These are phyloP conservation scores for Podotricha telesiphe DNA, from an alignment of 2,888 invertebrate species.

Conservation along the genomic window DNA sequence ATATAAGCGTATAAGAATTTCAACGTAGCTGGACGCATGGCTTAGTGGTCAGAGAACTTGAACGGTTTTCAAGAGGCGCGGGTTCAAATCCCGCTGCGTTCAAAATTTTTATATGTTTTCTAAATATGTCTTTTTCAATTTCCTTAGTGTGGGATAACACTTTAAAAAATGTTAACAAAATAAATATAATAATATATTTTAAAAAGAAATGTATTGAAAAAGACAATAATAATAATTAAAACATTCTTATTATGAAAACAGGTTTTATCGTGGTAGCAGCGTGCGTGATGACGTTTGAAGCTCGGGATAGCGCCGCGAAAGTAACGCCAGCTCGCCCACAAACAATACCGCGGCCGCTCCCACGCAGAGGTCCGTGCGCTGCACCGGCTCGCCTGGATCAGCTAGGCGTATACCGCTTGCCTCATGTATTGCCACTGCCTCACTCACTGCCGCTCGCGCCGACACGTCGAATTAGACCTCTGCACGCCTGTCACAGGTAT, in stretches of 20 bases:
- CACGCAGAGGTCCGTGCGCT: slow-evolving; percentile 75
- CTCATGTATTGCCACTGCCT: slow-evolving; percentile 76
- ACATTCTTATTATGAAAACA: slow-evolving; percentile 54
- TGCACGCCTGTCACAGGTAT: slow-evolving; percentile 66
- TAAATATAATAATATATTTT: too few species aligned
- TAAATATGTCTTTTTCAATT: too few species aligned
- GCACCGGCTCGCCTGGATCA: slow-evolving; percentile 85
- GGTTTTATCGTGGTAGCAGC: slow-evolving; percentile 98
- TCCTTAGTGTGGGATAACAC: too few species aligned
- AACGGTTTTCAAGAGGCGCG: too few species aligned
- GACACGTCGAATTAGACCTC: slow-evolving; percentile 73
- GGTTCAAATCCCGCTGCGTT: too few species aligned
- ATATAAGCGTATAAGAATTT: too few species aligned
- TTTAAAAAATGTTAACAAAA: too few species aligned
- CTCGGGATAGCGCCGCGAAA: slow-evolving; percentile 94
- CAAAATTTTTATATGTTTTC: too few species aligned
- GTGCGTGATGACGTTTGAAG: slow-evolving; percentile 99
- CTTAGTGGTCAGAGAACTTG: too few species aligned
- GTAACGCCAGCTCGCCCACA: slow-evolving; percentile 90
- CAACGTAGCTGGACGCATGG: too few species aligned
- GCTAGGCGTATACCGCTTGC: slow-evolving; percentile 86
- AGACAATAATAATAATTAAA: neutral
- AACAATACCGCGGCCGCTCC: slow-evolving; percentile 79
- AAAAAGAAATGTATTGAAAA: too few species aligned
- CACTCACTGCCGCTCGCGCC: slow-evolving; percentile 75